Percentiles rank a stretch among this genome's conserved stretches.
Evolutionary conservation across 1,140 invertebrate species (phyloP).

Genomic region (Episyrphus balteatus): DNA sequence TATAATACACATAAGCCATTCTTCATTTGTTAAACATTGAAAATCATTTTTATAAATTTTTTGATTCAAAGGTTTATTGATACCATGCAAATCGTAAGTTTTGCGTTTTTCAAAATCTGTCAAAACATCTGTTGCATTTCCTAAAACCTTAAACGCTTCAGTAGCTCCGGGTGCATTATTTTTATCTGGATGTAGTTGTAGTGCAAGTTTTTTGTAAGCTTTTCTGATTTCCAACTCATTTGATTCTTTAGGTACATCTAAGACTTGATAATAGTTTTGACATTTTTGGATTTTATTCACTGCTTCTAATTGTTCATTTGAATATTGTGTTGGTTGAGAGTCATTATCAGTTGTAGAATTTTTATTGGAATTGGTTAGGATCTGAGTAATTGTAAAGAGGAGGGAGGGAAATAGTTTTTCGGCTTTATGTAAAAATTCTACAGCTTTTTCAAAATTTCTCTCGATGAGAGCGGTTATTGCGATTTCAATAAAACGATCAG

Average conservation of each 20-base stretch:
- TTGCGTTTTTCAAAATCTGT: conserved; percentile 89
- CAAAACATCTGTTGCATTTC: conserved; percentile 90
- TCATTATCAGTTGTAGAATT: conserved; percentile 25
- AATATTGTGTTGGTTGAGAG: conserved; percentile 39
- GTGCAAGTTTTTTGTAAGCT: conserved; percentile 89
- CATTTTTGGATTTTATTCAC: conserved; percentile 56
- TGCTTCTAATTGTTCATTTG: conserved; percentile 46
- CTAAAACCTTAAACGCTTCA: conserved; percentile 92
- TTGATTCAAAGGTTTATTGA: conserved; percentile 40
- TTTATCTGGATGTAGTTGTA: conserved; percentile 97
- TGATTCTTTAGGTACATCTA: conserved; percentile 80
- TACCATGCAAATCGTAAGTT: conserved; percentile 78
- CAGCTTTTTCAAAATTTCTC: conserved; percentile 73
- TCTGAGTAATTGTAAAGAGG: no score
- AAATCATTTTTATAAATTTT: no score
- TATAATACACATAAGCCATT: no score
- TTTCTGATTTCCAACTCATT: conserved; percentile 93
- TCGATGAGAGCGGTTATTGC: conserved; percentile 63
- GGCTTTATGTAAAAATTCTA: conserved; percentile 81
- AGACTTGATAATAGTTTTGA: conserved; percentile 96
- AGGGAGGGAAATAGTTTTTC: conserved; percentile 70
- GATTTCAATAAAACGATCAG: conserved; percentile 74
- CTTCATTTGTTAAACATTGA: no score
- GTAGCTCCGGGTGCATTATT: conserved; percentile 92
- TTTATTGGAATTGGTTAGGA: conserved; percentile 11